Base-by-base conservation (phyloP, 2,113 vertebrate species). In the Myiagra hebetior region DNA sequence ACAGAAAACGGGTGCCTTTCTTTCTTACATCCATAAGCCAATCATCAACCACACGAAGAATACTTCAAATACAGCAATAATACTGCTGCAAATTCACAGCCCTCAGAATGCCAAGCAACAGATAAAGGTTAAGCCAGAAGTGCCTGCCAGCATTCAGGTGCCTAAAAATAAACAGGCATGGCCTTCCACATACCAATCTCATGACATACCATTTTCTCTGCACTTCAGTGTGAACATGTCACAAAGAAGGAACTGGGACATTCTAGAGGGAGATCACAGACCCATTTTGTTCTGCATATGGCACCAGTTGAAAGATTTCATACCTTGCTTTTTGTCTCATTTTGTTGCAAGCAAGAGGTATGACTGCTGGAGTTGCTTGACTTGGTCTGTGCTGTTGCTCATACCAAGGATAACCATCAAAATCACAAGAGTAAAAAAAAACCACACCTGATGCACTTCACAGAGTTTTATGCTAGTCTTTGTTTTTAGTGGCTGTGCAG, bases 101-200 rank as follows among this genome's bases (percentile, higher is more conserved):
- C 57, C 55, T 82, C 74, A 76, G 82, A 80, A 93, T 82, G 82
- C 94, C 91, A 97, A 92, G 87, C 84, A 94, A 92, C 46, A 95
- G 88, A 97, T 84, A 97, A 97, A 96, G 94, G 95, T 97, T 97
- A 97, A 96, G 85, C 80, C 94, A 91, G 39, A 95, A 96, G 82
- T 67, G 91, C 85, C 92, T 96, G 96, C 74, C 67, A 92, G 69
- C 50, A 79, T 95, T 97, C 80, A 91, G 67, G n/a, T 44, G 17
- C 44, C 96, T 96, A 97, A 97, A 97, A 97, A 97, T 97, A 97
- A 85, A 72, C 23, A 69, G 89, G 65, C 81, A 86, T 13, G 26
- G 84, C 85, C 37, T 89, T 93, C 85, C 68, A 91, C 87, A 96
- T 97, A 92, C 87, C 93, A 78, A 27, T 76, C 60, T 44, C 41